phyloP scores from a whole-genome alignment of 2,797 vertebrate species.

The Gallinago stenura region DNA sequence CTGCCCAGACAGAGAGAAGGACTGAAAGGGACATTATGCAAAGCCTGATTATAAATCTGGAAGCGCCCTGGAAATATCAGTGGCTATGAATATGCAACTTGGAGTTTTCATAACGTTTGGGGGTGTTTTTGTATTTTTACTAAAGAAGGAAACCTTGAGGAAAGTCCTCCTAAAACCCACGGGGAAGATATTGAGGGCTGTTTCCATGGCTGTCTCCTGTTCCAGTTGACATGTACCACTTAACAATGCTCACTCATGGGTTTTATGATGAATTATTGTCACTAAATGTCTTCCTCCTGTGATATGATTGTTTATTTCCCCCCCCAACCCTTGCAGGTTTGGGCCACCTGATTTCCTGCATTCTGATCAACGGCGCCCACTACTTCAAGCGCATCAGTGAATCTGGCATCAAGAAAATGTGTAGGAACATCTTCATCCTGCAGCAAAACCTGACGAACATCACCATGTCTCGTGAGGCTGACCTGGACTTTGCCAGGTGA shows the following conservation, averaged over 20 bases:
- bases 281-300: not conserved
- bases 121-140: not conserved
- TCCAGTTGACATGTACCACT: not conserved
- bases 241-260: not conserved
- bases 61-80: not conserved
- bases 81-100: not conserved
- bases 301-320: not conserved
- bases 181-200: not conserved
- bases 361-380: slow-evolving; percentile 96
- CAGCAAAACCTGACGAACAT: slow-evolving; percentile 99
- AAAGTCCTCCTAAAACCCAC: not conserved
- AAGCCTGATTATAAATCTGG: not conserved
- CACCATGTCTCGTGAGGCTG: slow-evolving; percentile 97
- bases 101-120: not conserved
- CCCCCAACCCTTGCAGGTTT: slow-evolving; percentile 79
- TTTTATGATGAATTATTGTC: not conserved
- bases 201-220: not conserved
- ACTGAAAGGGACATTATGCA: not conserved
- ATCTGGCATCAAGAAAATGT: slow-evolving; percentile 99
- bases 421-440: slow-evolving; percentile 97
- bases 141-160: not conserved
- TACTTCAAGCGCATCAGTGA: slow-evolving; percentile 98
- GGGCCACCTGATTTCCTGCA: slow-evolving; percentile 97
- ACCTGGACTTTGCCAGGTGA: slow-evolving; percentile 97
- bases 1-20: not conserved